Evolutionary conservation across 2,888 invertebrate genomes (phyloP).

Genomic region (Xanthia togata): DNA sequence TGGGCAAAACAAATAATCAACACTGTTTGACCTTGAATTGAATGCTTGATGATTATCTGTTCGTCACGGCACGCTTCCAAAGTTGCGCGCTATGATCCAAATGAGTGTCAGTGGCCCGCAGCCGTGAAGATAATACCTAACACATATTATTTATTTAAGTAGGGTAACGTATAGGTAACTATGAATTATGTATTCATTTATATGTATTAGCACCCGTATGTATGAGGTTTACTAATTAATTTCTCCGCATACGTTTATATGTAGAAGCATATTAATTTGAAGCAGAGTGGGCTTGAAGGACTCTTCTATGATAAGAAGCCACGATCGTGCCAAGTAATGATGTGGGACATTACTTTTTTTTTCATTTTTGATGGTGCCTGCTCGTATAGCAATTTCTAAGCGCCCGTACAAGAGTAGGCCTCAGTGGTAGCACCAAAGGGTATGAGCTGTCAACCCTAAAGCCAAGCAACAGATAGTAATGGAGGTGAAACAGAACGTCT

Average conservation of each 20-base stretch:
- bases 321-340: background rate
- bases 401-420: background rate
- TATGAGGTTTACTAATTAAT: background rate
- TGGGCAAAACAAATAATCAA: constrained; percentile 44
- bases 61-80: constrained; percentile 36
- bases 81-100: constrained; percentile 11
- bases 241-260: background rate
- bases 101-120: background rate
- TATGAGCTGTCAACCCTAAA: background rate
- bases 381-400: background rate
- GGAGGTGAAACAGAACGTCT: background rate
- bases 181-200: constrained; percentile 14
- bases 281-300: no score
- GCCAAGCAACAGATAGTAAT: background rate
- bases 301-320: background rate
- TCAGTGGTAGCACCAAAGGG: background rate
- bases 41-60: constrained; percentile 40
- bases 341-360: background rate
- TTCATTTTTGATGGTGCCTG: no score
- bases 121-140: constrained; percentile 16
- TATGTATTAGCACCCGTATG: constrained; percentile 32
- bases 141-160: constrained; percentile 5
- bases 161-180: background rate
- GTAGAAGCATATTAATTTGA: no score
- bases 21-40: constrained; percentile 32